Evolutionary conservation across 64 coral and sea anemone genomes (phyloP).

Genomic region (Pocillopora verrucosa): DNA sequence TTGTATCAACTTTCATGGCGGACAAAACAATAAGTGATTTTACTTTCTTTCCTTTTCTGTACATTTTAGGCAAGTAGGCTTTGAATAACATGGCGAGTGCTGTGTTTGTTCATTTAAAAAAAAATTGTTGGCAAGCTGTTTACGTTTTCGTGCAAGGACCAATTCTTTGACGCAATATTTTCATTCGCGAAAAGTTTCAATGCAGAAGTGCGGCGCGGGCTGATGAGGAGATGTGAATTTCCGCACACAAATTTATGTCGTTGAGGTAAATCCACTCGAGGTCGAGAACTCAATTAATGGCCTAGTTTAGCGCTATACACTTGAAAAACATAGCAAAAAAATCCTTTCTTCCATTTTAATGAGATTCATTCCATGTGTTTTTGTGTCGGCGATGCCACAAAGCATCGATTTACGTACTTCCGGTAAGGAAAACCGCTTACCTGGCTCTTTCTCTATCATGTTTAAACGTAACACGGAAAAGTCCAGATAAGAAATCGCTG

Average conservation of each 20-base stretch:
- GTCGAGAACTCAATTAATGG: neutral
- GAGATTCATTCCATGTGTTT: neutral
- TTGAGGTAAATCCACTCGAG: neutral
- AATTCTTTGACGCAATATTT: too few species aligned
- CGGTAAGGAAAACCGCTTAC: neutral
- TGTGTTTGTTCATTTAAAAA: too few species aligned
- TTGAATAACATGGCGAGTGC: too few species aligned
- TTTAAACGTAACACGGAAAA: neutral
- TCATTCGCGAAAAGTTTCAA: too few species aligned
- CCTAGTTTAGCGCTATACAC: neutral
- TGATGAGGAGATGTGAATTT: neutral
- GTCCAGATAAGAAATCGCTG: too few species aligned
- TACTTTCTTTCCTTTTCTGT: slow-evolving; percentile 10
- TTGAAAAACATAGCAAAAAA: neutral
- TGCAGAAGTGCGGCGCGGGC: too few species aligned
- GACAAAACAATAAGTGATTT: neutral
- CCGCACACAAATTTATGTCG: neutral
- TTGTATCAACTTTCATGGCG: neutral
- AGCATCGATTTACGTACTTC: neutral
- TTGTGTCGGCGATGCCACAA: neutral
- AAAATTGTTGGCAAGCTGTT: too few species aligned
- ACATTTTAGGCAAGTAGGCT: neutral
- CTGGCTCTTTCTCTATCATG: neutral
- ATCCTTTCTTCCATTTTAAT: neutral
- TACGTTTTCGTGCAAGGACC: too few species aligned